phyloP scores from a whole-genome alignment of 2,797 vertebrate species.

The Pseudochirops cupreus region DNA sequence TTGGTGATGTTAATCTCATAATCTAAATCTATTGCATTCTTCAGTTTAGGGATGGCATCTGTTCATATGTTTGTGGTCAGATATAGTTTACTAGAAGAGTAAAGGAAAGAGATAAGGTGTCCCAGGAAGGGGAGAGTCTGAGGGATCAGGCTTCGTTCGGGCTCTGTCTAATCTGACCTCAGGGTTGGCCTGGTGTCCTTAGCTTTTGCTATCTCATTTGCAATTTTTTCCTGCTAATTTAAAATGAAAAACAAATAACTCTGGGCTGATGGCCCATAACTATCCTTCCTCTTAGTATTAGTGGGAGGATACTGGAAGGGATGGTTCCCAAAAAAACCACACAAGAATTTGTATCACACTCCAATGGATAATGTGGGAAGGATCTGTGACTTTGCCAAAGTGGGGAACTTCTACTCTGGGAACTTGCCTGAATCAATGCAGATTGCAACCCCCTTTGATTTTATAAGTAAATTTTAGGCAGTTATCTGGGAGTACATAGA shows the following conservation, averaged over 20 bases:
- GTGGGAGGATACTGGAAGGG: conserved; percentile 36
- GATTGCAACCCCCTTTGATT: not conserved
- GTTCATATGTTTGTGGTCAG: conserved; percentile 5
- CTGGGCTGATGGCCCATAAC: conserved; percentile 14
- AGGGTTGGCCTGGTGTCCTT: not conserved
- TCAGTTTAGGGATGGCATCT: conserved; percentile 35
- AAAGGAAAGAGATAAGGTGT: conserved; percentile 8
- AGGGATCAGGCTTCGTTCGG: not conserved
- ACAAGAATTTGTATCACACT: conserved; percentile 36
- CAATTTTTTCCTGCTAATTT: conserved; percentile 19
- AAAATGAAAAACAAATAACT: conserved; percentile 39
- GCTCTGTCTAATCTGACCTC: not conserved
- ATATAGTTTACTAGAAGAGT: not conserved
- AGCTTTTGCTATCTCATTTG: not conserved
- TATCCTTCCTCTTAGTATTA: conserved; percentile 37
- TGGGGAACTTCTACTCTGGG: not conserved
- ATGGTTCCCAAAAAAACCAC: conserved; percentile 56
- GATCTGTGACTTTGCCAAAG: not conserved
- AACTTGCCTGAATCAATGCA: not conserved
- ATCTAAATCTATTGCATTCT: conserved; percentile 13
- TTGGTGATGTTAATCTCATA: not conserved
- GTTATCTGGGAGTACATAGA: not conserved
- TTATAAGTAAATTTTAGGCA: not conserved
- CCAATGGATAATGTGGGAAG: conserved; percentile 3
- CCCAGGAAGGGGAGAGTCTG: not conserved